phyloP scores from a whole-genome alignment of 2,888 invertebrate species.

The Galeruca laticollis region DNA sequence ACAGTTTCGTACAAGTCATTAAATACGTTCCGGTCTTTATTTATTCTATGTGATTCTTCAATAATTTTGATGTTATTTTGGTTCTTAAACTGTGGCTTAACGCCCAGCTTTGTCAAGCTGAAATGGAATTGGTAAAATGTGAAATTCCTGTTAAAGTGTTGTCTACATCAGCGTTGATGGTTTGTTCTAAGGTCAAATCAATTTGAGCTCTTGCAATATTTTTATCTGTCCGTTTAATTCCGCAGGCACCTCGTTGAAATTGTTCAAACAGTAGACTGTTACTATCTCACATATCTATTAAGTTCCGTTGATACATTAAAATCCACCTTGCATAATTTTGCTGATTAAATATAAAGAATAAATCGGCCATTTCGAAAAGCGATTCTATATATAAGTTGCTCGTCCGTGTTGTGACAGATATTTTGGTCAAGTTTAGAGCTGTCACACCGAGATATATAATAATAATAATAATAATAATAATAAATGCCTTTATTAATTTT shows the following conservation, averaged over 20 bases:
- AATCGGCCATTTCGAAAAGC: neutral
- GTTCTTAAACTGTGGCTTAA: no score
- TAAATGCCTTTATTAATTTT: no score
- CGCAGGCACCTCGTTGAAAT: neutral
- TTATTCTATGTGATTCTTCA: no score
- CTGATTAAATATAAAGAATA: constrained; percentile 3
- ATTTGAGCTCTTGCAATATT: constrained; percentile 9
- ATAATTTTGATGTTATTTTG: no score
- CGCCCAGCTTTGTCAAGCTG: no score
- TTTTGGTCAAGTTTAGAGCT: no score
- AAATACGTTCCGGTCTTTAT: no score
- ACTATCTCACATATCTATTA: constrained; percentile 9
- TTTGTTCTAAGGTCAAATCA: constrained; percentile 47
- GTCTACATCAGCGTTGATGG: constrained; percentile 47
- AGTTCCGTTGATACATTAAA: neutral
- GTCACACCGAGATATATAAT: no score
- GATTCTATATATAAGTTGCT: neutral
- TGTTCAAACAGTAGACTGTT: neutral
- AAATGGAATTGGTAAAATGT: constrained; percentile 17
- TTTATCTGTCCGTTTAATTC: constrained; percentile 2
- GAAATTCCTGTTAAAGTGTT: constrained; percentile 27
- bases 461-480: no score
- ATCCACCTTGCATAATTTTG: constrained; percentile 9
- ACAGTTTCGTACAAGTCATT: no score
- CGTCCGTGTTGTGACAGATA: no score